These are phyloP conservation scores for Puffinus mauretanicus DNA, from an alignment of 2,113 vertebrate species.

Conservation along the genomic window DNA sequence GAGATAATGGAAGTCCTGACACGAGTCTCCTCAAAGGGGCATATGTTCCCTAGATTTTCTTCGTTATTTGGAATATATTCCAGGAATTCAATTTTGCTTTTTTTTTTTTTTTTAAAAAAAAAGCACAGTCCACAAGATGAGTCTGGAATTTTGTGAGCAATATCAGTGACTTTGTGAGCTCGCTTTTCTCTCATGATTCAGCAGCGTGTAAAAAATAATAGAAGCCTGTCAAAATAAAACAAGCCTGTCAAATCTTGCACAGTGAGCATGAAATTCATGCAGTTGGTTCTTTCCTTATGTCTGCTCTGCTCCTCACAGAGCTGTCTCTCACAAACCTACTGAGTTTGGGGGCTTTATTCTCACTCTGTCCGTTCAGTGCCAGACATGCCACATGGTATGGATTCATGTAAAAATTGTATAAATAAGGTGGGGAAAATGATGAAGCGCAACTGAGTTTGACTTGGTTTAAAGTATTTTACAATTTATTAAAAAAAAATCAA, in stretches of 20 bases:
- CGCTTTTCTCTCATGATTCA: background rate
- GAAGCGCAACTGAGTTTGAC: background rate
- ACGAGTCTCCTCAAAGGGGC: background rate
- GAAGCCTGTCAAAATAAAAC: background rate
- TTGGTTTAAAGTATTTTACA: background rate
- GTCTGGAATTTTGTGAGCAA: background rate
- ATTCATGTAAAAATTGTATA: background rate
- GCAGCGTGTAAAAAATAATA: background rate
- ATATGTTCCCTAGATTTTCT: background rate
- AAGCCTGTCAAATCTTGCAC: constrained; percentile 12
- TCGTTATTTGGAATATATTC: background rate
- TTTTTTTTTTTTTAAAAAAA: background rate
- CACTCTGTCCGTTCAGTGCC: background rate
- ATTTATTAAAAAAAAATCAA: background rate
- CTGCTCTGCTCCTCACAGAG: background rate
- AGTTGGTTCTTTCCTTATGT: constrained; percentile 16
- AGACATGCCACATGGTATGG: background rate
- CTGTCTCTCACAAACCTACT: background rate
- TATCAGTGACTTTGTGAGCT: background rate
- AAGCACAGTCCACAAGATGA: background rate
- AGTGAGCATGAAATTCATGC: background rate
- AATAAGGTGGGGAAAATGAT: background rate
- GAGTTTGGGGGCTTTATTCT: constrained; percentile 3
- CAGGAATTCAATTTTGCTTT: background rate
- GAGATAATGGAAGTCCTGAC: background rate